Evolutionary conservation across 1,140 invertebrate genomes (phyloP).

Genomic region (Drosophila pseudoananassae): DNA sequence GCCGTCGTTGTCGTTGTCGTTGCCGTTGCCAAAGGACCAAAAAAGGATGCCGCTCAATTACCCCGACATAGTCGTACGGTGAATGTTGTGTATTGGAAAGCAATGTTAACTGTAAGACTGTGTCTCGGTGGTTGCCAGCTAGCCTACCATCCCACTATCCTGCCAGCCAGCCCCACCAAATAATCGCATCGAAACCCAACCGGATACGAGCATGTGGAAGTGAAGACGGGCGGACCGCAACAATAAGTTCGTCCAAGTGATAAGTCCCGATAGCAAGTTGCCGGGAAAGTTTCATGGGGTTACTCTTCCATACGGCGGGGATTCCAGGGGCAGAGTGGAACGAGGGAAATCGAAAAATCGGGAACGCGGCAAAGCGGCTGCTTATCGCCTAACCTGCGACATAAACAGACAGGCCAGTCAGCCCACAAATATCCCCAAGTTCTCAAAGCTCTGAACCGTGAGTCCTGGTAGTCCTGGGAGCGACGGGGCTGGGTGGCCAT

Average conservation of each 20-base stretch:
- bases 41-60: conserved; percentile 74
- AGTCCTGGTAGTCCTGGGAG: conserved; percentile 6
- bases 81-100: conserved; percentile 84
- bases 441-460: neutral
- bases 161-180: too few species aligned
- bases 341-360: neutral
- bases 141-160: conserved; percentile 30
- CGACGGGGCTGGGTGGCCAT: conserved; percentile 10
- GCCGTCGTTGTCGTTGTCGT: conserved; percentile 24
- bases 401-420: conserved; percentile 46
- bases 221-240: conserved; percentile 44
- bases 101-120: conserved; percentile 85
- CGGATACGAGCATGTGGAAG: conserved; percentile 39
- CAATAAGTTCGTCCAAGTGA: conserved; percentile 67
- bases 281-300: conserved; percentile 51
- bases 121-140: conserved; percentile 83
- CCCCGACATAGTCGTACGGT: conserved; percentile 84
- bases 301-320: too few species aligned
- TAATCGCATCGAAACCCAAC: conserved; percentile 9
- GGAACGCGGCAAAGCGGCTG: conserved; percentile 6
- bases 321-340: neutral
- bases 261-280: conserved; percentile 53
- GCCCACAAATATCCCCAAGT: conserved; percentile 12
- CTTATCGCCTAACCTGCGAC: conserved; percentile 66
- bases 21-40: conserved; percentile 6